Evolutionary conservation across 2,888 invertebrate genomes (phyloP).

Genomic region (Cantharis nigra): DNA sequence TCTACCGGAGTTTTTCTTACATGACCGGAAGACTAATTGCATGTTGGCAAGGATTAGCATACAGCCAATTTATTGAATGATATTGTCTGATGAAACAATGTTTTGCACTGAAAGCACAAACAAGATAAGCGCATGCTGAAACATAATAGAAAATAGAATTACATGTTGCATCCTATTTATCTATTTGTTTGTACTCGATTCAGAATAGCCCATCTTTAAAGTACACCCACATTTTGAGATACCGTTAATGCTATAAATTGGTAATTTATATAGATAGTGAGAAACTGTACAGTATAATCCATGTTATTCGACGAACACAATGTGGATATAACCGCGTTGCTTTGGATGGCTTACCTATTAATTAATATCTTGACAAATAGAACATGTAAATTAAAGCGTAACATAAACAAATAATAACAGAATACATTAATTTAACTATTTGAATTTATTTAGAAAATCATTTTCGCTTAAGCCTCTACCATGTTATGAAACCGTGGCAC

Average conservation of each 20-base stretch:
- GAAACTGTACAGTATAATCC: neutral
- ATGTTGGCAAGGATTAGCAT: neutral
- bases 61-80: neutral
- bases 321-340: neutral
- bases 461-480: neutral
- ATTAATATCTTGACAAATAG: neutral
- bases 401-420: neutral
- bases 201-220: neutral
- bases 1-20: neutral
- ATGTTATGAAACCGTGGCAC: neutral
- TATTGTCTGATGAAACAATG: neutral
- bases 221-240: neutral
- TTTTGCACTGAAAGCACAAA: neutral
- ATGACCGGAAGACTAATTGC: neutral
- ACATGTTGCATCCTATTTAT: neutral
- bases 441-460: neutral
- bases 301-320: neutral
- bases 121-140: neutral
- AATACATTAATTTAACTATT: neutral
- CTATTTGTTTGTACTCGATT: neutral
- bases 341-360: neutral
- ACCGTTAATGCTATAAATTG: neutral
- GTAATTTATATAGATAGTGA: neutral
- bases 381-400: neutral
- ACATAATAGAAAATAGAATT: neutral